Conservation (phyloP, 1,140 invertebrate genomes). For the Hylyphantes graminicola region DNA sequence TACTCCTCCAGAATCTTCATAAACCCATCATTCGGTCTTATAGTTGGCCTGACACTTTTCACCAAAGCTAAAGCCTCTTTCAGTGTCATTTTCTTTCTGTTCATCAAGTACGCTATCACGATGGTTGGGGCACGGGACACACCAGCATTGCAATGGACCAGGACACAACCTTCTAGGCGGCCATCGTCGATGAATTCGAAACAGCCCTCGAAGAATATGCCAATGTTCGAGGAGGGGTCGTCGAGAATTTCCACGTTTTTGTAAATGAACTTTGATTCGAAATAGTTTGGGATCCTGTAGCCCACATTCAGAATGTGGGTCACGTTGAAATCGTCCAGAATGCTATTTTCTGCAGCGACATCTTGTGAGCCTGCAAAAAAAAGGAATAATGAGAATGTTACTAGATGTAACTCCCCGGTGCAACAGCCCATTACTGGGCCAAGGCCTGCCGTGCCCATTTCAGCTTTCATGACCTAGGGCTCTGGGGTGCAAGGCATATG, state of each 20-base stretch:
- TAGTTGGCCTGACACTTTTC: constrained; percentile 75
- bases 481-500: too few relatives aligned
- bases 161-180: constrained; percentile 73
- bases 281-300: constrained; percentile 65
- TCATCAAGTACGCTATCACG: constrained; percentile 86
- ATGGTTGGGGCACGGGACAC: constrained; percentile 87
- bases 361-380: constrained; percentile 84
- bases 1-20: constrained; percentile 73
- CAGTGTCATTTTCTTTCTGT: constrained; percentile 73
- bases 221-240: constrained; percentile 63
- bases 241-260: constrained; percentile 67
- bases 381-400: neutral
- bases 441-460: too few relatives aligned
- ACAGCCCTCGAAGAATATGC: constrained; percentile 64
- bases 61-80: constrained; percentile 78
- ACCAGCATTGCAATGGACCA: constrained; percentile 93
- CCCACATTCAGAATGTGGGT: constrained; percentile 75
- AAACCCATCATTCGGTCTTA: constrained; percentile 85
- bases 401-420: neutral
- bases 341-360: constrained; percentile 73
- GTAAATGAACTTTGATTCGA: constrained; percentile 67
- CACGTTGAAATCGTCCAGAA: constrained; percentile 75
- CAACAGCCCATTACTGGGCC: too few relatives aligned
- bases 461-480: too few relatives aligned
- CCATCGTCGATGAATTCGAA: constrained; percentile 67